Percentiles rank a stretch among this genome's conserved stretches.
Evolutionary conservation across 2,113 vertebrate genomes (phyloP).

Genomic region (Pelvicachromis taeniatus): DNA sequence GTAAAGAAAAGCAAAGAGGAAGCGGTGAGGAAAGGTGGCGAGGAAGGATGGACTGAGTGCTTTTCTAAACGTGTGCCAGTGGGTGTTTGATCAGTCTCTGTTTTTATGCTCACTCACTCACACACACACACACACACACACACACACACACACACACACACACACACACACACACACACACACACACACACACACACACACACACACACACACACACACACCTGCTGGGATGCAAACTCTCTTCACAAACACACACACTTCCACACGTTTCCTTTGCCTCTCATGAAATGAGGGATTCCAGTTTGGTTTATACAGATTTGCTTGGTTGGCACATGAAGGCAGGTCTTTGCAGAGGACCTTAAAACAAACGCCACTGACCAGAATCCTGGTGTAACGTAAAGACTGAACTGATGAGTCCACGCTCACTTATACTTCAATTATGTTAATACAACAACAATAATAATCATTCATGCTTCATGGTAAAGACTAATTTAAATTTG

Average conservation of each 20-base stretch:
- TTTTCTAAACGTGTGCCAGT: conserved; percentile 30
- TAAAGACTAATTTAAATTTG: neutral
- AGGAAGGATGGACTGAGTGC: neutral
- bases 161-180: neutral
- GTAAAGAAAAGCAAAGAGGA: neutral
- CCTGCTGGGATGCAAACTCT: neutral
- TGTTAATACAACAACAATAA: neutral
- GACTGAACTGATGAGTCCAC: neutral
- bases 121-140: neutral
- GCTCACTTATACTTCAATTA: neutral
- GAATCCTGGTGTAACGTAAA: neutral
- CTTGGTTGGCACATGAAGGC: conserved; percentile 25
- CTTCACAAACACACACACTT: neutral
- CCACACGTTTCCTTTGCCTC: neutral
- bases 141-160: neutral
- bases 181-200: neutral
- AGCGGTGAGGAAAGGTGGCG: neutral
- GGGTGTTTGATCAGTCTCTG: neutral
- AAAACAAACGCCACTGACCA: neutral
- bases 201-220: neutral
- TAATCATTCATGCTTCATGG: neutral
- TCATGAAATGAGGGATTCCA: neutral
- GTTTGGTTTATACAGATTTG: neutral
- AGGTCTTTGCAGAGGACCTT: neutral
- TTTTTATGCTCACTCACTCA: neutral